Base-by-base conservation (phyloP, 53 echinoderm and acorn worm genomes). In the Patiria pectinifera region DNA sequence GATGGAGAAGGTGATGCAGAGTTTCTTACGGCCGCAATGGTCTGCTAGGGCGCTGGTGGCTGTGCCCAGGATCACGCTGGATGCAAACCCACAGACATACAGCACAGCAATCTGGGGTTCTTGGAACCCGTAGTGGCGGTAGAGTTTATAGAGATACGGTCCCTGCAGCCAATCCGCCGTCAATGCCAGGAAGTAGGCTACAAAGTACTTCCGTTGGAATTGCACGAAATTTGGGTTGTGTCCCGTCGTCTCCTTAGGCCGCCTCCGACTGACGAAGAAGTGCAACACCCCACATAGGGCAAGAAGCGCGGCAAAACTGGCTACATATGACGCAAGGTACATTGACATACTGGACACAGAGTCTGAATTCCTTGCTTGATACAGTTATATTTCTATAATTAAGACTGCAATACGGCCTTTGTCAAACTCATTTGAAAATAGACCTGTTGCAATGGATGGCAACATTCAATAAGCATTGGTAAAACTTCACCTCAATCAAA, bases 41-140 rank as follows among this genome's bases (percentile, higher is more conserved):
- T 99, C 97, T 0, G 99, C 99, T 16, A 99, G 81, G 15, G 95
- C 84, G 19, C 96, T 93, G 12, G 99, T 99, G 26, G 93, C 89
- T 45, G 95, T 96, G 3, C 99, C 99, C 49, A 99, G 97, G 24
- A 96, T 61, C 35, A 97, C 95, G 18, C 99, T 99, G 4, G 99
- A 92, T 24, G 99, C 99, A 66, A 99, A 96, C 43, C 99, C 99
- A 66, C 99, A 99, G 25, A 99, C 99, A 83, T 99, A 99, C 23
- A 99, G 94, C 59, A 99, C 94, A 2, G 99, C 96, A 61, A 99
- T 99, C 91, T 99, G 99, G n/a, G 99, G 93, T 82, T 99, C 99
- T 43, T 96, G 75, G 74, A 99, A 99, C 2, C 97, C 95, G 76
- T 99, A 99, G 48, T 99, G 95, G 18, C 93, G 89, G 94, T 99